Conservation (phyloP, 2,888 invertebrate species). For the Nemotelus nigrinus region DNA sequence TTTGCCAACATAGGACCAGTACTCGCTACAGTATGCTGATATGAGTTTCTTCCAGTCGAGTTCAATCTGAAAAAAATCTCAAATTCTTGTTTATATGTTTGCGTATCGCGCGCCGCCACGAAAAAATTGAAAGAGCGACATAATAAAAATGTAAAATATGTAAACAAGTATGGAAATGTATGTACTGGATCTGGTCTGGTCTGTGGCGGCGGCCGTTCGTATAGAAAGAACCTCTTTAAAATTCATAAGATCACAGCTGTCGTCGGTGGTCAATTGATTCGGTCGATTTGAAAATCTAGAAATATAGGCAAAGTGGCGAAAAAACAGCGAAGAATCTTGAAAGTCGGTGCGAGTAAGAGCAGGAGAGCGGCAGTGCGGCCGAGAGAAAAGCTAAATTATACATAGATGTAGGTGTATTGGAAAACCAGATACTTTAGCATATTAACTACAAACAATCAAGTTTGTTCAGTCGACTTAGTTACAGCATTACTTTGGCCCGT, state of each 20-base stretch:
- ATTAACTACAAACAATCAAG: no score
- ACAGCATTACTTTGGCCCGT: no score
- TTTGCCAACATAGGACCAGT: no score
- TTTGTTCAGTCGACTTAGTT: no score
- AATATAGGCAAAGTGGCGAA: background rate
- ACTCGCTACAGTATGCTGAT: no score
- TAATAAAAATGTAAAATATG: slow-evolving; percentile 40
- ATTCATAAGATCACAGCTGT: background rate
- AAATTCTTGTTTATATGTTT: slow-evolving; percentile 9
- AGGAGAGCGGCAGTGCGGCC: background rate
- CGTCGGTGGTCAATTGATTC: background rate
- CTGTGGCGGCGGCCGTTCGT: background rate
- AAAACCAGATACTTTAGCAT: no score
- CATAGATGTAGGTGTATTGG: no score
- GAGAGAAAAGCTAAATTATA: no score
- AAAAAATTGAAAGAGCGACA: slow-evolving; percentile 8
- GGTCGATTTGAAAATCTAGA: slow-evolving; percentile 10
- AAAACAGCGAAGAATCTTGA: background rate
- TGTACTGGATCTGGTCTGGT: slow-evolving; percentile 15
- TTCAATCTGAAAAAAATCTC: background rate
- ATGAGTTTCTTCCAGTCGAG: background rate
- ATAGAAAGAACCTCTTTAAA: background rate
- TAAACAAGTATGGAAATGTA: slow-evolving; percentile 36
- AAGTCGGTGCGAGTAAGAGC: background rate
- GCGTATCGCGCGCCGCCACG: background rate